Base-by-base conservation (phyloP, 2,888 invertebrate species). In the Mechanitis messenoides region DNA sequence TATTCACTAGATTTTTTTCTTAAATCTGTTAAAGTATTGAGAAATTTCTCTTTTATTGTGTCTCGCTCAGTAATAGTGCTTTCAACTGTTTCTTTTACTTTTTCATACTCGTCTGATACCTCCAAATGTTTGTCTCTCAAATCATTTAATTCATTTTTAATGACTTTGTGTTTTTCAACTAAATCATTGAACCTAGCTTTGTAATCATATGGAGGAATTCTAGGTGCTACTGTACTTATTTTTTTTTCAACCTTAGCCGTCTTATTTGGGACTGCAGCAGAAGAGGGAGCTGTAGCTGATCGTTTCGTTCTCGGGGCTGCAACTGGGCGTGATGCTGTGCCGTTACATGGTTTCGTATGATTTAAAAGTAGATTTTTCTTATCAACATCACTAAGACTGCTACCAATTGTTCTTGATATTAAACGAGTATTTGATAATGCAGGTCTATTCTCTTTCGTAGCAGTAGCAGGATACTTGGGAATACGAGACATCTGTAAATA, bases 131-230 rank as follows among this genome's bases (percentile, higher is more conserved):
- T 89, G 50, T 91, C 91, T 71, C 88, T 85, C 45, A 92, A 76
- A 28, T 89, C 85, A 53, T 80, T 90, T 62, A 89, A 85, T 71
- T 92, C 91, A 57, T 78, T 81, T 72, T 92, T 92, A 11, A 93
- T 78, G 0, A 70, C 75, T 67, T 91, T 91, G 68, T 93, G 90
- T 76, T 93, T 93, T 63, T 92, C 92, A 20, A 89, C 76, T 57
- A 94, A 83, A 70, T 92, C 91, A 72, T 91, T 85, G 68, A 92
- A 92, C 57, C 94, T 91, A 38, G 93, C 93, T 78, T 94, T 93
- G 67, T 91, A 93, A 73, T 93, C 93, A 78, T 93, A 93, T 0
- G 93, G 87, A 6, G 92, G 87, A 56, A 92, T 91, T 66, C 93
- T 91, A 59, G 92, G 92, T 3, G 89, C 88, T 31, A 80, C 84